phyloP scores from a whole-genome alignment of 2,888 invertebrate species.

The Deroplatys truncata region DNA sequence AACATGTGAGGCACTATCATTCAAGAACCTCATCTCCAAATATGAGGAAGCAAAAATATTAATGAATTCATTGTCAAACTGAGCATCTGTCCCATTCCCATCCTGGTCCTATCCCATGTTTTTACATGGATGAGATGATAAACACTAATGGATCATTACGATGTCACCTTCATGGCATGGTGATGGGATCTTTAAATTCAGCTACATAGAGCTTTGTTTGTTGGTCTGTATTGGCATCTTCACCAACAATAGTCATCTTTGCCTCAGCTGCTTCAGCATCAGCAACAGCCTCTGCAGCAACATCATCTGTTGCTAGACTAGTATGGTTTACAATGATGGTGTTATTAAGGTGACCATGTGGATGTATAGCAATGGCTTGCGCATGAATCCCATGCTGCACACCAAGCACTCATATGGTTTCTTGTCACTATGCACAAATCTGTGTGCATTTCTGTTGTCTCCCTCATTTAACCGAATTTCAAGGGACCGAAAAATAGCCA shows the following conservation, averaged over 20 bases:
- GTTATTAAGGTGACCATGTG: slow-evolving; percentile 78
- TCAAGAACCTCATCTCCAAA: no score
- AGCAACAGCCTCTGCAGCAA: slow-evolving; percentile 39
- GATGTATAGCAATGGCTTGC: slow-evolving; percentile 70
- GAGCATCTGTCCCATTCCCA: no score
- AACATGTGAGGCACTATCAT: no score
- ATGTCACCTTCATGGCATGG: slow-evolving; percentile 46
- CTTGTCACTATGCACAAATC: slow-evolving; percentile 80
- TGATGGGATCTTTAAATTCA: slow-evolving; percentile 50
- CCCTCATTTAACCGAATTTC: slow-evolving; percentile 78
- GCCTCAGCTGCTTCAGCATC: slow-evolving; percentile 42
- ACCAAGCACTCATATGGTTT: slow-evolving; percentile 81
- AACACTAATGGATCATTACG: no score
- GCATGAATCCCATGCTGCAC: slow-evolving; percentile 79
- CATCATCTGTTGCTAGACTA: slow-evolving; percentile 57
- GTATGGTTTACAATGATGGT: slow-evolving; percentile 82
- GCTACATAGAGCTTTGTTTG: slow-evolving; percentile 51
- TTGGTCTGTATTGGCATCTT: slow-evolving; percentile 31
- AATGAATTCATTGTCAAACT: no score
- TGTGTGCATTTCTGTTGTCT: slow-evolving; percentile 79
- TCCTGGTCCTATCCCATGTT: no score
- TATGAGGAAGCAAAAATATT: no score
- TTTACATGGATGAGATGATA: no score
- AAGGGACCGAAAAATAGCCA: no score
- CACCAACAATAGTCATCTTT: slow-evolving; percentile 39